Percentiles rank a stretch among this genome's conserved stretches.
These are phyloP conservation scores for Drosophila lacertosa DNA, from an alignment of 1,140 invertebrate species.

Conservation along the genomic window DNA sequence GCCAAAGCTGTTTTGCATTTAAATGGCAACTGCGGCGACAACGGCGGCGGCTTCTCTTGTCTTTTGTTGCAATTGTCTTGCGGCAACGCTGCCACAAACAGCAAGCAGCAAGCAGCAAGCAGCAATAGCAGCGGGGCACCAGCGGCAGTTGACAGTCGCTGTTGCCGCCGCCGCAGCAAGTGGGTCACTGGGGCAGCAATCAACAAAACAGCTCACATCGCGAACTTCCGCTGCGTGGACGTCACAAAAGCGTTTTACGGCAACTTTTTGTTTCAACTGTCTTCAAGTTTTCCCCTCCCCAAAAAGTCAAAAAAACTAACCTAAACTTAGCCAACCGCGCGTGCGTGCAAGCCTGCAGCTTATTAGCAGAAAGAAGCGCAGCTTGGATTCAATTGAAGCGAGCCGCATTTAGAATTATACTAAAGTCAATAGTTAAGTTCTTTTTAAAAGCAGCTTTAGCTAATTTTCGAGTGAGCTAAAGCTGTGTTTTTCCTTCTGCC, in stretches of 20 bases:
- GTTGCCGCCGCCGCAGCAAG: constrained; percentile 32
- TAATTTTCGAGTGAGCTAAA: too few species aligned
- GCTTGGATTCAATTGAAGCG: too few species aligned
- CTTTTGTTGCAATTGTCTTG: constrained; percentile 71
- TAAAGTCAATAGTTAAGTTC: too few species aligned
- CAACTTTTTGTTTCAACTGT: constrained; percentile 17
- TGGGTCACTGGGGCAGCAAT: constrained; percentile 75
- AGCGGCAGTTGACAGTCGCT: not conserved
- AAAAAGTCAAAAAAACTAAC: too few species aligned
- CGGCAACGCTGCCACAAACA: constrained; percentile 47
- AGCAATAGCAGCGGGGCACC: too few species aligned
- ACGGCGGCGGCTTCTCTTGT: constrained; percentile 49
- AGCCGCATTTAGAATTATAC: too few species aligned
- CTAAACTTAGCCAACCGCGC: too few species aligned
- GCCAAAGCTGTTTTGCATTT: constrained; percentile 69
- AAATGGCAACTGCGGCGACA: constrained; percentile 63
- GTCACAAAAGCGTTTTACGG: constrained; percentile 38
- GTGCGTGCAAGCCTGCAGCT: too few species aligned
- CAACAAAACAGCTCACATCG: constrained; percentile 48
- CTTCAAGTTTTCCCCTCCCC: too few species aligned
- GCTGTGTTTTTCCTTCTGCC: not conserved
- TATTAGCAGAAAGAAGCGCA: too few species aligned
- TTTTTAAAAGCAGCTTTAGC: too few species aligned
- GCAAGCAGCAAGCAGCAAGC: constrained; percentile 16
- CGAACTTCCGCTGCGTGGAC: constrained; percentile 51